A percentile compares a stretch with the other conserved stretches of the same genome.
Evolutionary conservation across 2,797 vertebrate genomes (phyloP).

Genomic region (Lepilemur septentrionalis): DNA sequence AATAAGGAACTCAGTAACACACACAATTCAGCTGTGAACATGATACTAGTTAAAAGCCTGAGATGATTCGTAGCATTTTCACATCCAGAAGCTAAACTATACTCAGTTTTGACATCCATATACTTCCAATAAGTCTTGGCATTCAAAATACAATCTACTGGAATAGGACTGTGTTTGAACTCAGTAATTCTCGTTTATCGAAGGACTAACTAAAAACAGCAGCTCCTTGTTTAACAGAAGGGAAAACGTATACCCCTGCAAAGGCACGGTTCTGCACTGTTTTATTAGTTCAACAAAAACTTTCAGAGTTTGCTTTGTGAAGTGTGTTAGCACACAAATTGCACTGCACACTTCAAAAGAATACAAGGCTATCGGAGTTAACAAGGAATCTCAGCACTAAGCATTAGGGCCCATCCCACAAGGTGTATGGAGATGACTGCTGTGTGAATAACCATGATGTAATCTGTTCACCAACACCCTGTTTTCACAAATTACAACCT

Average conservation of each 20-base stretch:
- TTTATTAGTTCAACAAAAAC: conserved; percentile 49
- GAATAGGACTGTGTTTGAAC: conserved; percentile 45
- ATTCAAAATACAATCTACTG: not conserved
- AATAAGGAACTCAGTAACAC: not conserved
- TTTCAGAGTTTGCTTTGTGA: not conserved
- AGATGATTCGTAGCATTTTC: conserved; percentile 43
- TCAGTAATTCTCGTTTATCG: conserved; percentile 12
- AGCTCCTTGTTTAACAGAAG: conserved; percentile 60
- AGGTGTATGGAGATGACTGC: not conserved
- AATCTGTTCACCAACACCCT: not conserved
- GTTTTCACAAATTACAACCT: not conserved
- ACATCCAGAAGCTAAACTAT: conserved; percentile 39
- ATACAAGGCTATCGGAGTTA: too few relatives aligned
- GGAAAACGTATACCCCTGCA: conserved; percentile 20
- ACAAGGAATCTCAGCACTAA: not conserved
- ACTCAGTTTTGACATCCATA: not conserved
- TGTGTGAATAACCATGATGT: rapidly evolving
- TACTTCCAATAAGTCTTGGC: not conserved
- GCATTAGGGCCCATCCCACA: too few relatives aligned
- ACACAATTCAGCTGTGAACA: conserved; percentile 43
- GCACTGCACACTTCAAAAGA: not conserved
- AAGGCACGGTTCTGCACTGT: conserved; percentile 18
- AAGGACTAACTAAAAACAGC: conserved; percentile 58
- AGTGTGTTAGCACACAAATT: not conserved
- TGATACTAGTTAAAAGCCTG: conserved; percentile 28